Evolutionary conservation across 2,888 invertebrate genomes (phyloP), one percentile per base, ranked within the genome.

Genomic region (Synanthedon myopaeformis): DNA sequence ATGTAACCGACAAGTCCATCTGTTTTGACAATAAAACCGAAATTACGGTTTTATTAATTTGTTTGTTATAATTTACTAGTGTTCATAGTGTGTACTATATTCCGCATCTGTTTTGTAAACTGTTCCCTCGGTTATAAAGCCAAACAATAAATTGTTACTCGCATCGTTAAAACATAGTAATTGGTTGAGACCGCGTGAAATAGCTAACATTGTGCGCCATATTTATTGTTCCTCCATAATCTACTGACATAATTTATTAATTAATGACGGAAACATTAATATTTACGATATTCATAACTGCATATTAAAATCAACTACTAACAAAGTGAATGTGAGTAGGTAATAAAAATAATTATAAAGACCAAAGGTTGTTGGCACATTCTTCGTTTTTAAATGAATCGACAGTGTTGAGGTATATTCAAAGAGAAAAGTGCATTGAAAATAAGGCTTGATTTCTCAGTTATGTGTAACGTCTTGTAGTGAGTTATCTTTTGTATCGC

Each of bases 101-200:
- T 42, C 11, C 55, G 56, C 55, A 41, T 42, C n/a, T 52, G 23
- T 56, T 53, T 54, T 13, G 41, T 42, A 51, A 57, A 55, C 23
- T 35, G 35, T 41, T 53, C 53, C 41, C 42, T 48, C 52, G 56
- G 56, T 59, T 61, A 55, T 50, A 42, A 51, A 17, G 54, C 17
- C 45, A 45, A 35, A 12, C 23, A 51, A 55, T 49, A 53, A 35
- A 53, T 51, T 49, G 14, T 53, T 52, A 19, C 59, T 63, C 60
- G 64, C 63, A 61, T 70, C 74, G 68, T 76, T 70, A 73, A 72
- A 70, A 77, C 74, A 71, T 65, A 72, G 74, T 79, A 74, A 69
- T 72, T 69, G 64, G 60, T 62, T 56, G 58, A 61, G 61, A 64
- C 64, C 59, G 59, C 61, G 59, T 63, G 61, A 61, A 72, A 64